A percentile compares a stretch with the other conserved stretches of the same genome.
Conservation (phyloP, 1,140 invertebrate genomes). For the Battus philenor region DNA sequence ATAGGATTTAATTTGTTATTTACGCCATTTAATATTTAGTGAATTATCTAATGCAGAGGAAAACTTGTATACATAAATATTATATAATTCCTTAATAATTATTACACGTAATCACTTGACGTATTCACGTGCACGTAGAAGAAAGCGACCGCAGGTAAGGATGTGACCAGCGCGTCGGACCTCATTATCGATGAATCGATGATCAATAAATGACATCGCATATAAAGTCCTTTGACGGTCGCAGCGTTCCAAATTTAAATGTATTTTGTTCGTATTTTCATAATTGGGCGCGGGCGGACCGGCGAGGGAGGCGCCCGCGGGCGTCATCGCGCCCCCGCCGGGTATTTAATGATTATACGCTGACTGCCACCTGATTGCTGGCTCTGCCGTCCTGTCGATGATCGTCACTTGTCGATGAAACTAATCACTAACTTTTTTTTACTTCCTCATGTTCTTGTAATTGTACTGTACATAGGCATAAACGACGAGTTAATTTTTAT, state of each 20-base stretch:
- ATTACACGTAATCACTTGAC: not conserved
- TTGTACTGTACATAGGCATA: too few relatives aligned
- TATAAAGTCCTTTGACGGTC: constrained; percentile 42
- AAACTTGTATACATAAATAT: too few relatives aligned
- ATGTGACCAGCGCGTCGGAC: constrained; percentile 29
- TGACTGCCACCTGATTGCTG: constrained; percentile 74
- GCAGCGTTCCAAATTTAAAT: constrained; percentile 55
- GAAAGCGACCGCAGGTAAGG: constrained; percentile 29
- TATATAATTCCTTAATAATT: too few relatives aligned
- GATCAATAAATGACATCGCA: constrained; percentile 26
- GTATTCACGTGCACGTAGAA: constrained; percentile 18
- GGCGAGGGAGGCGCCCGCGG: constrained; percentile 49
- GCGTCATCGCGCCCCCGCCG: constrained; percentile 64
- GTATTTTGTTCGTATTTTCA: constrained; percentile 75
- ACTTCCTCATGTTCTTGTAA: too few relatives aligned
- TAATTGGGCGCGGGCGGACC: constrained; percentile 57
- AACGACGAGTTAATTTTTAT: too few relatives aligned
- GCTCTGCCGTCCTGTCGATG: constrained; percentile 45
- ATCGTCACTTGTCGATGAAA: constrained; percentile 52
- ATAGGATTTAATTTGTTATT: not conserved
- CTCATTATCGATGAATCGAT: constrained; percentile 50
- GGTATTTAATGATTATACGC: constrained; percentile 76
- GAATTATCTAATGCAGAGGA: too few relatives aligned
- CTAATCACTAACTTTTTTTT: too few relatives aligned
- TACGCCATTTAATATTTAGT: not conserved